Base-by-base conservation (phyloP, 2,888 invertebrate genomes). In the Octodonta nipae region DNA sequence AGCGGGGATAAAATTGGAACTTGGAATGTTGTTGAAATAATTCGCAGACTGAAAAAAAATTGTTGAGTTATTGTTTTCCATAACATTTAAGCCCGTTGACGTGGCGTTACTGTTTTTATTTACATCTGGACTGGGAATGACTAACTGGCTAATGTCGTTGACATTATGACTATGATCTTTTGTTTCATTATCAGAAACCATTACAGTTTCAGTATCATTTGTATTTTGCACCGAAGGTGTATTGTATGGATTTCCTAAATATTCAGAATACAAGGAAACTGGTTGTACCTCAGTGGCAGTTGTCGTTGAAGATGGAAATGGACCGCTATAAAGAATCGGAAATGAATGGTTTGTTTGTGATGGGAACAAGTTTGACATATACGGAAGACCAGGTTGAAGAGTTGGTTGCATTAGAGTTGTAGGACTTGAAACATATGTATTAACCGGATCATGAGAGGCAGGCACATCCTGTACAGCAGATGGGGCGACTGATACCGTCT, bases 21-120 rank as follows among this genome's bases (percentile, higher is more conserved):
- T 66, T 25, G 66, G 65, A 26, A 67, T 66, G 3, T 63, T 63
- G 1, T 67, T 65, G 48, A 78, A 79, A 52, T 78, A 79, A 50
- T 70, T 77, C 0, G 75, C 66, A 44, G 76, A 75, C 43, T 71
- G 72, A 46, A 74, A 75, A 36, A 70, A 46, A 28, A 47, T 41
- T 13, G 37, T 36, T 5, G 35, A 29, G 15, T 39, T 32, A 17
- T 38, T 38, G 14, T 33, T 22, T 15, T 31, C 28, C 2, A 15
- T 20, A 10, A 25, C 30, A 14, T 33, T 35, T 29, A 10, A 7
- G 5, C 4, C 28, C 6, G 20, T 20, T 6, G n/a, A 7, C 10
- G 29, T 20, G 13, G 14, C 25, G 31, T 15, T 20, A 27, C 32
- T 35, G 33, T 43, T 43, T 28, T 38, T 42, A 27, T 44, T 43